These are phyloP conservation scores for Linepithema humile DNA, from an alignment of 1,140 invertebrate genomes.

Conservation along the genomic window DNA sequence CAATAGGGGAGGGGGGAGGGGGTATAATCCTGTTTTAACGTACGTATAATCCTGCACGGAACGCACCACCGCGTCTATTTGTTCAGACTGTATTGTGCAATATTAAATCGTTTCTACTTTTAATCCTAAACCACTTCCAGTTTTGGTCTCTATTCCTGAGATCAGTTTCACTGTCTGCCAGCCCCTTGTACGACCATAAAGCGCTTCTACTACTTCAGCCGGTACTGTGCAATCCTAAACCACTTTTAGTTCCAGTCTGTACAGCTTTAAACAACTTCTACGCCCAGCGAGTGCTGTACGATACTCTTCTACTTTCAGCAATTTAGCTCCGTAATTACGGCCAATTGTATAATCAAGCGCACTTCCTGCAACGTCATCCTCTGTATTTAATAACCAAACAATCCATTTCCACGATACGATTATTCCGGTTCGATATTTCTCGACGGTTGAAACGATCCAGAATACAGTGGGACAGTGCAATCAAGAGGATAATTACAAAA, in stretches of 20 bases:
- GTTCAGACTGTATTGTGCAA: background rate
- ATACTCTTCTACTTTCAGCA: background rate
- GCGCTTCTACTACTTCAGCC: background rate
- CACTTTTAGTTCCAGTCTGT: constrained; percentile 10
- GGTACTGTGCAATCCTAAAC: background rate
- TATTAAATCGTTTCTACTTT: constrained; percentile 20
- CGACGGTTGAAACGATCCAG: too few relatives aligned
- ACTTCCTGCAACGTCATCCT: too few relatives aligned
- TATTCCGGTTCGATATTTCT: too few relatives aligned
- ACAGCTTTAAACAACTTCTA: background rate
- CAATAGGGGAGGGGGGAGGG: background rate
- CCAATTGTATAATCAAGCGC: too few relatives aligned
- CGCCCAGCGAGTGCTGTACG: background rate
- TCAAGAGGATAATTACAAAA: background rate
- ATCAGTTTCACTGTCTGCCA: background rate
- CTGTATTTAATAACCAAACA: too few relatives aligned
- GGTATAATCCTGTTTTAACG: background rate
- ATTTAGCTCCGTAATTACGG: background rate
- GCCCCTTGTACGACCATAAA: background rate
- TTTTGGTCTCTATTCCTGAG: background rate
- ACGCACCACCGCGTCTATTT: background rate
- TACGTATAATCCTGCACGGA: background rate
- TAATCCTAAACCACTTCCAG: background rate
- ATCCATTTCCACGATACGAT: too few relatives aligned
- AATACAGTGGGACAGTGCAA: background rate